Base-by-base conservation (phyloP, 1,140 invertebrate species). In the Caerostris darwini region DNA sequence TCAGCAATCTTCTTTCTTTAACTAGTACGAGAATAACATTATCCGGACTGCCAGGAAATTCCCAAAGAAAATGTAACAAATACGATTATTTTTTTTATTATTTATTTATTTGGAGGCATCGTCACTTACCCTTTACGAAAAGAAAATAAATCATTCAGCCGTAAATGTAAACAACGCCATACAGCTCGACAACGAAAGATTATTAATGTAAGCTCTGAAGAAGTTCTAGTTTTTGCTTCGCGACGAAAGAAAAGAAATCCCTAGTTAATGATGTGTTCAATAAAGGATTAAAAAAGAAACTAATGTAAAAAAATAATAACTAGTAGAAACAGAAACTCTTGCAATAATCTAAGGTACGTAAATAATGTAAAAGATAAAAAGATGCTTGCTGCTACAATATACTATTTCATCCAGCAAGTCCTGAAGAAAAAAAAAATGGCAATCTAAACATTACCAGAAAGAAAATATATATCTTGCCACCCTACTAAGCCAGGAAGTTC, bases 301-400 rank as follows among this genome's bases (percentile, higher is more conserved):
- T n/a, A 10, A 5, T 19, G 4, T 10, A 54, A 82, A 82, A 8
- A 82, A 12, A 57, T 53, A 77, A 77, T 50, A 71, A 19, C 4
- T 19, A 50, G 34, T 3, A 8, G 50, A 12, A 10, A 53, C 12
- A 77, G 53, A 34, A 50, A 53, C 7, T 34, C 19, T 34, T 3
- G 34, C 19, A 71, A 71, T 77, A 77, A 77, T 58, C 14, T 83
- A 34, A 58, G 53, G 17, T 56, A 58, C 82, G 14, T 83, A 83
- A 83, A 83, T 83, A 83, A 83, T 83, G 54, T 83, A 83, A 83
- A 83, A 83, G 81, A 83, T 83, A n/a, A 83, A 83, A 83, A 83
- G 82, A 53, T n/a, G n/a, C n/a, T n/a, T 34, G 82, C n/a, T 8
- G 57, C 8, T 53, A 8, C 50, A 34, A 77, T 12, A 34, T 14